A percentile compares a stretch with the other conserved stretches of the same genome.
Evolutionary conservation across 2,797 vertebrate genomes (phyloP).

Genomic region (Gallinago nigripennis): DNA sequence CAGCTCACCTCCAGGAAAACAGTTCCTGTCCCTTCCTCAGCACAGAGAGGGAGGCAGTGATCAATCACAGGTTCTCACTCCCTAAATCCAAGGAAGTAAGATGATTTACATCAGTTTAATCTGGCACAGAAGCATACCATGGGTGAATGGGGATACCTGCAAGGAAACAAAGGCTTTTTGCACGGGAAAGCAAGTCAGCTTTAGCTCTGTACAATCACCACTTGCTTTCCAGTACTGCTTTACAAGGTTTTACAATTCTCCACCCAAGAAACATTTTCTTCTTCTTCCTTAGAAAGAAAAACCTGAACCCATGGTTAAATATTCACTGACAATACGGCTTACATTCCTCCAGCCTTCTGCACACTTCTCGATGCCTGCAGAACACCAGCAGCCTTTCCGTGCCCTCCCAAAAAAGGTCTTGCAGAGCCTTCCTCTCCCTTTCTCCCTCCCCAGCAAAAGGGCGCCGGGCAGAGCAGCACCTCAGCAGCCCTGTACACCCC

Average conservation of each 20-base stretch:
- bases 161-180: not conserved
- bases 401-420: not conserved
- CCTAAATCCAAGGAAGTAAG: not conserved
- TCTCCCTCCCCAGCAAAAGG: not conserved
- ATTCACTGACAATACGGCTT: rapidly evolving
- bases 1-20: not conserved
- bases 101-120: not conserved
- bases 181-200: not conserved
- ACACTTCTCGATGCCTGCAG: not conserved
- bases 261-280: not conserved
- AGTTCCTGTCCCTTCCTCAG: not conserved
- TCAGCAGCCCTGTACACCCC: not conserved
- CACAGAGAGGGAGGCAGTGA: not conserved
- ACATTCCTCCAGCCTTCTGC: not conserved
- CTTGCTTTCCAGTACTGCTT: not conserved
- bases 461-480: rapidly evolving
- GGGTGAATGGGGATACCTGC: not conserved
- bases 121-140: not conserved
- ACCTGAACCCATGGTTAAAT: not conserved
- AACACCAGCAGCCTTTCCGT: not conserved
- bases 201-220: not conserved
- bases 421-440: not conserved
- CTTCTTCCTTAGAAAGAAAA: slow-evolving; percentile 2
- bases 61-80: not conserved
- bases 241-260: not conserved